A percentile compares a stretch with the other conserved stretches of the same genome.
phyloP scores from a whole-genome alignment of 2,113 vertebrate species.

The Hippocampus mohnikei region DNA sequence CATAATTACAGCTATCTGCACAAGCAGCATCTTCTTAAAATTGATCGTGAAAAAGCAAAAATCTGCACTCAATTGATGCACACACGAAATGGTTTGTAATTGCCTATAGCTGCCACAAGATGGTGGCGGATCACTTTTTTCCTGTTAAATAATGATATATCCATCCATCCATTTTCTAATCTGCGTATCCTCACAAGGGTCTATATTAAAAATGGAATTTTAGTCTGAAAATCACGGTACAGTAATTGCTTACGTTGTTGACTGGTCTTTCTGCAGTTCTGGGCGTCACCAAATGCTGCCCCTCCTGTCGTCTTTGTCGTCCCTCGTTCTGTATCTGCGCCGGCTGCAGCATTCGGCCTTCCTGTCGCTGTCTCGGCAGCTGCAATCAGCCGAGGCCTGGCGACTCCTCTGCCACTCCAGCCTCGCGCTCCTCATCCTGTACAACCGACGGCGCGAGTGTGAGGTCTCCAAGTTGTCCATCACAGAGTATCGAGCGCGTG shows the following conservation, averaged over 20 bases:
- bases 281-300: conserved; percentile 73
- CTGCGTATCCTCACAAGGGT: too few species aligned
- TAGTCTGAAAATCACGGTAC: too few species aligned
- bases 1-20: too few species aligned
- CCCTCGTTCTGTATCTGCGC: conserved; percentile 73
- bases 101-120: too few species aligned
- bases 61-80: too few species aligned
- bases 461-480: conserved; percentile 76
- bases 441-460: conserved; percentile 75
- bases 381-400: conserved; percentile 74
- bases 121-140: too few species aligned
- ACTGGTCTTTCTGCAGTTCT: conserved; percentile 33
- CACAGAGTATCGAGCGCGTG: conserved; percentile 63
- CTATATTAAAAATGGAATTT: too few species aligned
- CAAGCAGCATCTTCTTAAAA: too few species aligned
- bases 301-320: conserved; percentile 74
- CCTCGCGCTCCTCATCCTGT: conserved; percentile 76
- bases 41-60: too few species aligned
- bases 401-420: conserved; percentile 77
- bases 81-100: too few species aligned
- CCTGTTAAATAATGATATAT: too few species aligned
- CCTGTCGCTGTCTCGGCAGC: conserved; percentile 68
- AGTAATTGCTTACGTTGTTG: neutral
- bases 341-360: conserved; percentile 74
- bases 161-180: too few species aligned